A percentile compares a stretch with the other conserved stretches of the same genome.
phyloP scores from a whole-genome alignment of 2,888 invertebrate species.

The Lasioglossum vierecki region DNA sequence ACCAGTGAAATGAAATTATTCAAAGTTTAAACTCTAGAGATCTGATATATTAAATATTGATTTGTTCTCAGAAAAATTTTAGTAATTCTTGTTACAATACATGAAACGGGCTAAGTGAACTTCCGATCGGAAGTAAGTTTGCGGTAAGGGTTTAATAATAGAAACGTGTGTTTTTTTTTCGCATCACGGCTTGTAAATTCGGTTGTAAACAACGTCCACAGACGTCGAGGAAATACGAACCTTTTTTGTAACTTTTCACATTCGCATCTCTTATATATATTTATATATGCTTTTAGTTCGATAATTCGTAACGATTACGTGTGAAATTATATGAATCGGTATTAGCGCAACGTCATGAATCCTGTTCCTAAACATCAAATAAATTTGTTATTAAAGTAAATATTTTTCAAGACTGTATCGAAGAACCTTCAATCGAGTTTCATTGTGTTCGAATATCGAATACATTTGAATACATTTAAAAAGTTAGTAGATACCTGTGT shows the following conservation, averaged over 20 bases:
- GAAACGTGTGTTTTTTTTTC: neutral
- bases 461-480: no score
- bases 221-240: constrained; percentile 12
- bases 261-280: constrained; percentile 18
- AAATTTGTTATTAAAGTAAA: constrained; percentile 57
- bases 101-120: constrained; percentile 12
- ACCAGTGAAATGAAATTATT: constrained; percentile 10
- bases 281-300: constrained; percentile 30
- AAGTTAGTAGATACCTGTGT: neutral
- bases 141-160: constrained; percentile 37
- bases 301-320: constrained; percentile 35
- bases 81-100: constrained; percentile 17
- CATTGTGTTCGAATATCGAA: neutral
- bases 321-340: constrained; percentile 33
- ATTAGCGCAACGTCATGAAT: constrained; percentile 47
- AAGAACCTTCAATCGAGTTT: neutral
- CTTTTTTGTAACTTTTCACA: neutral
- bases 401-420: neutral
- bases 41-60: constrained; percentile 12
- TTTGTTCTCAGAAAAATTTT: constrained; percentile 4
- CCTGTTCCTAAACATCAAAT: constrained; percentile 63
- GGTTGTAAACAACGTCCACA: constrained; percentile 4
- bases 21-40: constrained; percentile 2
- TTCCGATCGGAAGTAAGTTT: constrained; percentile 15
- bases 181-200: constrained; percentile 26